These are phyloP conservation scores for Sorex fumeus DNA, from an alignment of 2,113 vertebrate genomes.

Conservation along the genomic window DNA sequence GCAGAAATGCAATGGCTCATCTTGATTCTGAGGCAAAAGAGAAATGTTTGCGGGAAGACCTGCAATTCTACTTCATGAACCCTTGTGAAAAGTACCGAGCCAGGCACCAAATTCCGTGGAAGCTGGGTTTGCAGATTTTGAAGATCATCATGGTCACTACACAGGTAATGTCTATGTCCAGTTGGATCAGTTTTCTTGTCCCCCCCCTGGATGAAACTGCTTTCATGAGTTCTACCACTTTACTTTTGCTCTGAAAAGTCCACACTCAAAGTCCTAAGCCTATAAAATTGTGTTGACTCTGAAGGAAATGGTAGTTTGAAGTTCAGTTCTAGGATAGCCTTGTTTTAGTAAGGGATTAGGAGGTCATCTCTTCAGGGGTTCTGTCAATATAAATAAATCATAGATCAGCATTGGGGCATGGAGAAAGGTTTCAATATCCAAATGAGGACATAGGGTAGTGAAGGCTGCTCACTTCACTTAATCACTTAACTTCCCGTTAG, in stretches of 20 bases:
- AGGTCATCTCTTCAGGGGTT: background rate
- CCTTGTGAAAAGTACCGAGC: constrained; percentile 98
- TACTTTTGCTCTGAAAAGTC: constrained; percentile 26
- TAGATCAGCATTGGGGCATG: background rate
- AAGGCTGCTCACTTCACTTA: background rate
- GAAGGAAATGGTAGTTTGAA: constrained; percentile 1
- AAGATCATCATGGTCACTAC: constrained; percentile 98
- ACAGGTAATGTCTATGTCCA: constrained; percentile 90
- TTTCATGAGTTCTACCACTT: background rate
- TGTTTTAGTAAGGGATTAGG: background rate
- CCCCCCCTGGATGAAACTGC: background rate
- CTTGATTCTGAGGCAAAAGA: constrained; percentile 90
- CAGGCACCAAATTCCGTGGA: constrained; percentile 95
- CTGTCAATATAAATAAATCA: background rate
- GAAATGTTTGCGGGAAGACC: constrained; percentile 92
- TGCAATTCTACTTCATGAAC: constrained; percentile 98
- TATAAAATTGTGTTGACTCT: constrained; percentile 16
- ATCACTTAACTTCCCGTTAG: no score
- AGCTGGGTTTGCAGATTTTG: constrained; percentile 95
- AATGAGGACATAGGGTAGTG: background rate
- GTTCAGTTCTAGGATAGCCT: background rate
- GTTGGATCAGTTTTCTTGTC: background rate
- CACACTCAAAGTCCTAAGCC: background rate
- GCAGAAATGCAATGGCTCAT: constrained; percentile 87
- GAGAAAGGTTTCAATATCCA: background rate